Percentiles rank a stretch among this genome's conserved stretches.
Conservation (phyloP, 1,140 invertebrate species). For the Megathymus violae region DNA sequence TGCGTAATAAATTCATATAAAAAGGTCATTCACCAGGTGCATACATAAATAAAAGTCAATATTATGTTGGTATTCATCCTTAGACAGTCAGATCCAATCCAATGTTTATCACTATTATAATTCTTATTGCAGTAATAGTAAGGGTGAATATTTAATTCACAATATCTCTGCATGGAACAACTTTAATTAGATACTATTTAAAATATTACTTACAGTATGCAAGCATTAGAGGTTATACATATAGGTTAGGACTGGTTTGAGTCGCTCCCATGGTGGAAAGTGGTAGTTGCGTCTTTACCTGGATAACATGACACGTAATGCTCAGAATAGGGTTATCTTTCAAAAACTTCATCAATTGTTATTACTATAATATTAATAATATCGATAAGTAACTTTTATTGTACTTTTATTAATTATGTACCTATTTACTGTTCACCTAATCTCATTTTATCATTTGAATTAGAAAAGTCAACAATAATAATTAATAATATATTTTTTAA, state of each 20-base stretch:
- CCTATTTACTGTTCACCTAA: no score
- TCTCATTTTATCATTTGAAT: no score
- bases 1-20: slow-evolving; percentile 47
- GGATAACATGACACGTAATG: slow-evolving; percentile 23
- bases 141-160: not conserved
- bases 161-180: no score
- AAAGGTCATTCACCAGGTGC: slow-evolving; percentile 44
- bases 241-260: slow-evolving; percentile 56
- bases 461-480: no score
- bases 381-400: no score
- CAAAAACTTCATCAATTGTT: no score
- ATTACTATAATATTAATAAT: no score
- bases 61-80: slow-evolving; percentile 1
- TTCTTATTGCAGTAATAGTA: not conserved
- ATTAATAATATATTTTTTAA: no score
- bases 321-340: no score
- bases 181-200: slow-evolving; percentile 24
- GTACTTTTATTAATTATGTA: no score
- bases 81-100: slow-evolving; percentile 10
- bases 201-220: no score
- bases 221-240: no score
- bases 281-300: slow-evolving; percentile 43
- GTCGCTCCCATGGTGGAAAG: slow-evolving; percentile 63
- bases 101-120: slow-evolving; percentile 12
- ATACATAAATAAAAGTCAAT: slow-evolving; percentile 18